Base-by-base conservation (phyloP, 2,113 vertebrate species). In the Gallinago jamesoni region DNA sequence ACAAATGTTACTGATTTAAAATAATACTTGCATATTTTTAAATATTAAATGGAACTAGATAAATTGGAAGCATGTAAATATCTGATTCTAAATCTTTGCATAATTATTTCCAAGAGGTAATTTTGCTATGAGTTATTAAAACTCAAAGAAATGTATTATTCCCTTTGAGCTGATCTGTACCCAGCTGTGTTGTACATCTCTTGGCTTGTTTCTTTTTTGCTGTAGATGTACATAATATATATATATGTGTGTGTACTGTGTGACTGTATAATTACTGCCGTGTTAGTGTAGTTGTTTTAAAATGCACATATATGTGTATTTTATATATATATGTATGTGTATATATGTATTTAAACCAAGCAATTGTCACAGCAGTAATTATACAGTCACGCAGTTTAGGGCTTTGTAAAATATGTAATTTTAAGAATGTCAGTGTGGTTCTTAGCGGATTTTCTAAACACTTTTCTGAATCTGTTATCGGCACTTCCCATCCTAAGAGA, bases 361-460 rank as follows among this genome's bases (percentile, higher is more conserved):
- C 33, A 72, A 3, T 90, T 56, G 27, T 6, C 67, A 13, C 2
- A 22, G 85, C 72, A 33, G 90, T 25, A 55, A 10, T 6, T 73
- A 55, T 27, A 9, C 82, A 48, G 73, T 12, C 88, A 25, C 79
- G 53, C 37, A 21, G 68, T 56, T 94, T 95, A 94, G 96, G 92
- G 88, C 90, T 97, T 87, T 96, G 96, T 96, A 95, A 73, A 84
- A 25, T 69, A 91, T 87, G 91, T 96, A 93, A 96, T 95, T 96
- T 95, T 82, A 87, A 93, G 95, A 91, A 94, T 94, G 93, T 96
- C 87, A 6, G 0, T 94, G 95, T 93, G 84, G 70, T 96, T 97
- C 95, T 91, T 96, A 83, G 92, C 27, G 0, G 48, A 66, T 96
- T 97, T 93, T 94, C 68, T 94, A 94, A 94, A 96, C 92, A 87